Evolutionary conservation across 2,113 vertebrate species (phyloP).

Genomic region (Lophotis ruficrista): DNA sequence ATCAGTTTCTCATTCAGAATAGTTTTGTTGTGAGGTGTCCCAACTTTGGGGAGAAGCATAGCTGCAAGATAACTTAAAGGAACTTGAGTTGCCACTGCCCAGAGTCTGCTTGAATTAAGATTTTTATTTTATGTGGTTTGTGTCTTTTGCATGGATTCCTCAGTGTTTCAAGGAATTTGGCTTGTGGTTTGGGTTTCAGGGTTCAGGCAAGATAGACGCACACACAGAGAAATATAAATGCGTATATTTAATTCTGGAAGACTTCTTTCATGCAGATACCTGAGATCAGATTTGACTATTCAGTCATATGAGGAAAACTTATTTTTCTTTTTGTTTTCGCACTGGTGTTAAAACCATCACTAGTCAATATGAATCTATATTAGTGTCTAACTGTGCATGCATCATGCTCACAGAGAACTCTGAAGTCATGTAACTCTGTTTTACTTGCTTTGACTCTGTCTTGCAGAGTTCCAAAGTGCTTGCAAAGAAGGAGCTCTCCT

Average conservation of each 20-base stretch:
- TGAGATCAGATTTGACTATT: background rate
- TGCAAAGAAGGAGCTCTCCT: slow-evolving; percentile 94
- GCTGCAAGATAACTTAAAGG: background rate
- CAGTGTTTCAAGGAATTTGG: background rate
- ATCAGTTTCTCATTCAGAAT: background rate
- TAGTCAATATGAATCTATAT: background rate
- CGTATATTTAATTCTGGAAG: background rate
- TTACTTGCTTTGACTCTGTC: background rate
- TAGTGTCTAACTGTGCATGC: background rate
- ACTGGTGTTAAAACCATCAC: background rate
- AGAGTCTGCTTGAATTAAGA: background rate
- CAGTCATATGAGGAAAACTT: background rate
- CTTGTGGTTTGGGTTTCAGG: background rate
- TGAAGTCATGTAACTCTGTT: background rate
- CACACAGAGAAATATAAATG: no score
- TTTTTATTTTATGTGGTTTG: background rate
- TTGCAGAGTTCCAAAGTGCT: slow-evolving; percentile 93
- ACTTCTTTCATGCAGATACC: background rate
- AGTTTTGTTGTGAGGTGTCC: background rate
- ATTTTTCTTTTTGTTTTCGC: background rate
- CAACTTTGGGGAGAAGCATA: background rate
- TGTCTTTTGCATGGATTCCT: background rate
- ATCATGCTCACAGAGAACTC: background rate
- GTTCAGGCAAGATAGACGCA: background rate
- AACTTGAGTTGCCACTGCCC: background rate